These are phyloP conservation scores for Lasioglossum calceatum DNA, from an alignment of 2,888 invertebrate species.

Conservation along the genomic window DNA sequence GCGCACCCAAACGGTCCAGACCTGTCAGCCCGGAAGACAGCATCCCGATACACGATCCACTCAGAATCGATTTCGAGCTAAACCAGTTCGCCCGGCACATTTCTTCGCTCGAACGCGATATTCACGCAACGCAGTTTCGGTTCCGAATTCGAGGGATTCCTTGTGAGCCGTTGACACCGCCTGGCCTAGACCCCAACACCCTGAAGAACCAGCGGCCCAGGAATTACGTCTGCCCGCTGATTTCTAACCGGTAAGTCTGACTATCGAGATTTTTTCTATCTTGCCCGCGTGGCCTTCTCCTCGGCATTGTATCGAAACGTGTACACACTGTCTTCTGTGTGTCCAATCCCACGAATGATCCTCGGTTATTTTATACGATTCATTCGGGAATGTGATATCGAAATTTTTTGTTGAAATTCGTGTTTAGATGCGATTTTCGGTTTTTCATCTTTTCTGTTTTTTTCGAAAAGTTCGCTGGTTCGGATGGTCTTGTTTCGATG, in stretches of 20 bases:
- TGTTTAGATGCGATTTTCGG: not conserved
- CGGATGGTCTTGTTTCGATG: not conserved
- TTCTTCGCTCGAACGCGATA: conserved; percentile 7
- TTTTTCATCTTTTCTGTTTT: not conserved
- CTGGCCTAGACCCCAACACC: not conserved
- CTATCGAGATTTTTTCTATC: not conserved
- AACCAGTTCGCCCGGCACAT: conserved; percentile 28
- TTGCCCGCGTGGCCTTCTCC: not conserved
- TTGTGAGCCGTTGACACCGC: not conserved
- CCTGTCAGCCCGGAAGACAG: conserved; percentile 78
- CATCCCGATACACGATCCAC: conserved; percentile 58
- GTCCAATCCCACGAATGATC: not conserved
- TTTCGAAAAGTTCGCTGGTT: too few relatives aligned
- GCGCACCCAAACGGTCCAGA: conserved; percentile 84
- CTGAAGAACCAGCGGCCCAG: not conserved
- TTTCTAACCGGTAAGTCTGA: conserved; percentile 42
- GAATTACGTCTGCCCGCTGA: conserved; percentile 13
- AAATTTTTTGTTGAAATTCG: not conserved
- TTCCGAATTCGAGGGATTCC: conserved; percentile 14
- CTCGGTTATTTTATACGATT: not conserved
- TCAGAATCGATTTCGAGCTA: conserved; percentile 25
- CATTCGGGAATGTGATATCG: not conserved
- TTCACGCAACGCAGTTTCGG: conserved; percentile 18
- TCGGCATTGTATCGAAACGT: not conserved
- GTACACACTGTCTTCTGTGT: not conserved